Conservation (phyloP, 1,140 invertebrate genomes). For the Thereuonema tuberculata region DNA sequence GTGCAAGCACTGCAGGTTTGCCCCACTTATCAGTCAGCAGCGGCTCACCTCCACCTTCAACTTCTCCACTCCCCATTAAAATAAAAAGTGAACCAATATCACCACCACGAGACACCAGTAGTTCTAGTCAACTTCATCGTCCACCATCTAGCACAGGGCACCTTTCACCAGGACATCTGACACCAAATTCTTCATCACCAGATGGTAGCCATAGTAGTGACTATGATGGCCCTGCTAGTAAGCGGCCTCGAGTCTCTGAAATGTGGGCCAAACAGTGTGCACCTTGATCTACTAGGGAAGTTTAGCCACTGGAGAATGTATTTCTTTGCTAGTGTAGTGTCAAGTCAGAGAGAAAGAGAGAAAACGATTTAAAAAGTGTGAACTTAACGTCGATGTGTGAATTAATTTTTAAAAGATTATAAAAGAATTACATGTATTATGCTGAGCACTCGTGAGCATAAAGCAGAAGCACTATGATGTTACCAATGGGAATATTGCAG, state of each 20-base stretch:
- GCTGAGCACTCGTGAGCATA: too few relatives aligned
- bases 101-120: constrained; percentile 54
- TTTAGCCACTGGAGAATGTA: too few relatives aligned
- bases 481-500: too few relatives aligned
- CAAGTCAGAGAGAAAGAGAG: not conserved
- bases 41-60: constrained; percentile 56
- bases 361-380: not conserved
- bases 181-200: constrained; percentile 2
- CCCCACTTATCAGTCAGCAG: constrained; percentile 55
- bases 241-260: constrained; percentile 2
- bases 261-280: constrained; percentile 3
- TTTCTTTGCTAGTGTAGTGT: not conserved
- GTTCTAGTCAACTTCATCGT: constrained; percentile 11
- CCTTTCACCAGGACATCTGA: constrained; percentile 1
- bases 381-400: too few relatives aligned
- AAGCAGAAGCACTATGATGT: too few relatives aligned
- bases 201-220: constrained; percentile 11
- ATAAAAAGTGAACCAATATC: constrained; percentile 92
- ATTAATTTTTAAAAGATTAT: too few relatives aligned
- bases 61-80: constrained; percentile 68
- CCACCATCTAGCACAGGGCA: constrained; percentile 4
- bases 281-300: not conserved
- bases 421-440: too few relatives aligned
- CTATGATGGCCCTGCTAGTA: constrained; percentile 7
- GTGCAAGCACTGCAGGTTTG: constrained; percentile 13